These are phyloP conservation scores for Glossophaga mutica DNA, from an alignment of 2,797 vertebrate genomes.

Conservation along the genomic window DNA sequence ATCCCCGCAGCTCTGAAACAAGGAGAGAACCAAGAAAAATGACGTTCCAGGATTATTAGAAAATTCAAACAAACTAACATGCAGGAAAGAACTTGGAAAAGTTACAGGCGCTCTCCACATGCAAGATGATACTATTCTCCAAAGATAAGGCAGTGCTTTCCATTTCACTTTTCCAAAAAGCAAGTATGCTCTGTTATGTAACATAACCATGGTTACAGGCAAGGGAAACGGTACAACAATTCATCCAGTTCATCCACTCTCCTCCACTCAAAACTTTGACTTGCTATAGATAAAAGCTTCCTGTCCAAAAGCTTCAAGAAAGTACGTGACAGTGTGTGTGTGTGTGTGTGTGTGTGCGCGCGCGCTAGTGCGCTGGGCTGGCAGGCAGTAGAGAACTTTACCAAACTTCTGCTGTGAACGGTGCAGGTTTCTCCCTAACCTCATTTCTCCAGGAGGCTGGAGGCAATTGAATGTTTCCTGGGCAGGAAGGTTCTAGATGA, in stretches of 20 bases:
- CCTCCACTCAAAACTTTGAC: neutral
- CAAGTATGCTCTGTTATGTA: neutral
- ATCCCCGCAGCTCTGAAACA: neutral
- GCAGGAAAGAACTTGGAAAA: neutral
- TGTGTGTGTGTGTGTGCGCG: neutral
- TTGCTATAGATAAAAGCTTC: neutral
- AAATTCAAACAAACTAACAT: neutral
- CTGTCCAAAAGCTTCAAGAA: neutral
- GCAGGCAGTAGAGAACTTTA: neutral
- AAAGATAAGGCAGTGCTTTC: neutral
- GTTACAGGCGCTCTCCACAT: neutral
- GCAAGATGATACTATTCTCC: neutral
- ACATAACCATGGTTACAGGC: accelerated
- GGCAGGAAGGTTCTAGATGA: neutral
- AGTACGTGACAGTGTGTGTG: neutral
- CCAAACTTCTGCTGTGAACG: neutral
- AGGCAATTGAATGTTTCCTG: neutral
- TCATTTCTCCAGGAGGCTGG: neutral
- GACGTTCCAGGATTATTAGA: neutral
- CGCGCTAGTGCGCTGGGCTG: accelerated
- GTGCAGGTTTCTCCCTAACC: neutral
- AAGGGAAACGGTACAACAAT: neutral
- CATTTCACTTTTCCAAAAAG: neutral
- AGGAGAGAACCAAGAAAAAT: neutral
- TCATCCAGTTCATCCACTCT: neutral